Base-by-base conservation (phyloP, 2,888 invertebrate species). In the Chloroclysta siterata region DNA sequence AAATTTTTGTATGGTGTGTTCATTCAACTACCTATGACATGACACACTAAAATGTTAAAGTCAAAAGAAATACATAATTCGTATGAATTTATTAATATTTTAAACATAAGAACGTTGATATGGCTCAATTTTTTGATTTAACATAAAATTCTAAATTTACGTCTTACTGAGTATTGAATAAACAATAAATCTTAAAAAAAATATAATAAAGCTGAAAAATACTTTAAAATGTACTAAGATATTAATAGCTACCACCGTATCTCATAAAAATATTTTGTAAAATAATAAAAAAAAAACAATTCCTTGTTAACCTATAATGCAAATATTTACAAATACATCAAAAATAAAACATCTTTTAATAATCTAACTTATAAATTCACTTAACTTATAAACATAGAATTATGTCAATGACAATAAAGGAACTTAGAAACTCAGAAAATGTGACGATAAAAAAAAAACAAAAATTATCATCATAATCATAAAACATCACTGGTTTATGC, bases 231-330 rank as follows among this genome's bases (percentile, higher is more conserved):
- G 69, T 76, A 76, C 72, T 72, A 75, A 74, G 56, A 58, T 61
- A 63, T 50, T 59, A 65, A 70, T 70, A 77, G 72, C 77, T 77
- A 78, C 78, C 79, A 78, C 76, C 78, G 69, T 65, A 69, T 66
- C 60, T 61, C 51, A 57, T 60, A 57, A 51, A 46, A 70, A 46
- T 60, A 53, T 53, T 60, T 47, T 60, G 47, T 55, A 65, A 72
- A 73, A 73, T 46, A 44, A 56, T 53, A 46, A 57, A 59, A 52
- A 29, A 29, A 61, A 63, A 69, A 55, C 57, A 60, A 53, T 58
- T 58, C 50, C 47, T 48, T 55, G 33, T 36, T 56, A 52, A 41
- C 14, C 11, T 64, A 54, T 15, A 60, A 60, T 54, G 46, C 50
- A 63, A 56, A 33, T 63, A 63, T 60, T 63, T 60, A 63, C 60